phyloP scores from a whole-genome alignment of 1,140 invertebrate species.

The Reticulitermes speratus region DNA sequence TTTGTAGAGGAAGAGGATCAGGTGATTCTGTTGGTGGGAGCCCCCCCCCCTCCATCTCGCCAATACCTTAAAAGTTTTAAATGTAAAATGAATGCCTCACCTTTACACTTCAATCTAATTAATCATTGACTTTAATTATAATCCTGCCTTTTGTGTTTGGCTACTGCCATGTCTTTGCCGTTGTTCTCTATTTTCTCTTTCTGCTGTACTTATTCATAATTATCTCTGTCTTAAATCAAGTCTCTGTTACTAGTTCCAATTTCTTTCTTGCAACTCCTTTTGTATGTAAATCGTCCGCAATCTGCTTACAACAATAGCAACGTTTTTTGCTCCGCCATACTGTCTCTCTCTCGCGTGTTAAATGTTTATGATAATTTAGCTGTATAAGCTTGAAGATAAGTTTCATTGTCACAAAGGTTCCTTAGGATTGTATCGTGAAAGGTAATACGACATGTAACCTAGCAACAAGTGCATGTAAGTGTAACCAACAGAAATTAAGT shows the following conservation, averaged over 20 bases:
- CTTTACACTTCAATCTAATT: conserved; percentile 16
- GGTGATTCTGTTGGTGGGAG: neutral
- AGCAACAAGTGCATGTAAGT: too few species aligned
- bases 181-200: neutral
- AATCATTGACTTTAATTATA: conserved; percentile 12
- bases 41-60: neutral
- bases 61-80: neutral
- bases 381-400: neutral
- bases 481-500: too few species aligned
- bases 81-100: neutral
- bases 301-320: neutral
- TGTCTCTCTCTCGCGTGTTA: neutral
- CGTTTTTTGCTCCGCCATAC: neutral
- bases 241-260: neutral
- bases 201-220: conserved; percentile 11
- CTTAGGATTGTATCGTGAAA: neutral
- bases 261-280: conserved; percentile 12
- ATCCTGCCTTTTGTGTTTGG: conserved; percentile 15
- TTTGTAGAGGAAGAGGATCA: neutral
- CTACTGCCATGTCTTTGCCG: neutral
- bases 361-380: neutral
- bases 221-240: conserved; percentile 15
- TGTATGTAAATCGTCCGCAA: conserved; percentile 5
- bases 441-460: neutral
- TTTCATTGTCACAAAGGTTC: neutral